Base-by-base conservation (phyloP, 1,140 invertebrate genomes). In the Drosophila willistoni region DNA sequence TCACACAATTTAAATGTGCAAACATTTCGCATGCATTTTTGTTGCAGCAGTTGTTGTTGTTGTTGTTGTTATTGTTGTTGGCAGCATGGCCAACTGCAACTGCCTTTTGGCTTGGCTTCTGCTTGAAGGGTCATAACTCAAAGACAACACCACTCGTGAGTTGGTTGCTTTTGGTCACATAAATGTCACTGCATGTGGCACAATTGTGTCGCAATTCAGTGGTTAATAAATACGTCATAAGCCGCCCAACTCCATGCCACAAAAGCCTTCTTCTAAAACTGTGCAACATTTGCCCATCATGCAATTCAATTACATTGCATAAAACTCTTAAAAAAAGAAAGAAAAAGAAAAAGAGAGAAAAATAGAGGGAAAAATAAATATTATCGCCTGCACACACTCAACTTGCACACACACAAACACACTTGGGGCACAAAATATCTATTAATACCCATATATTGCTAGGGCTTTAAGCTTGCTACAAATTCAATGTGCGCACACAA, bases 401-500 rank as follows among this genome's bases (percentile, higher is more conserved):
- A 73, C 72, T 57, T 39, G 39, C 41, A 57, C 62, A 42, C 33
- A 74, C 68, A 73, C 68, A 72, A 66, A 42, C 55, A 57, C 55
- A 73, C 72, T 59, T 25, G 39, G 41, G 59, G 57, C 19, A 22
- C 68, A 77, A 82, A 87, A 77, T 87, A 86, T 86, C 83, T 86
- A 89, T 86, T 87, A 86, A 87, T 87, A 76, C 70, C 47, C 72
- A 84, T 82, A 83, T 75, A 87, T 86, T 76, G 73, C 54, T 54
- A 41, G 64, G 59, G 72, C 69, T 75, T 79, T 87, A 86, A 86
- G 83, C 79, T 71, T 56, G 59, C 79, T 79, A 87, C 83, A 86
- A 87, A 86, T 87, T 86, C 83, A 86, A 86, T 86, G 83, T 87
- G 79, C 59, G 76, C 83, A 83, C 83, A 86, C 83, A 86, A 86